A percentile compares a stretch with the other conserved stretches of the same genome.
These are phyloP conservation scores for Pao palembangensis DNA, from an alignment of 2,113 vertebrate species.

Conservation along the genomic window DNA sequence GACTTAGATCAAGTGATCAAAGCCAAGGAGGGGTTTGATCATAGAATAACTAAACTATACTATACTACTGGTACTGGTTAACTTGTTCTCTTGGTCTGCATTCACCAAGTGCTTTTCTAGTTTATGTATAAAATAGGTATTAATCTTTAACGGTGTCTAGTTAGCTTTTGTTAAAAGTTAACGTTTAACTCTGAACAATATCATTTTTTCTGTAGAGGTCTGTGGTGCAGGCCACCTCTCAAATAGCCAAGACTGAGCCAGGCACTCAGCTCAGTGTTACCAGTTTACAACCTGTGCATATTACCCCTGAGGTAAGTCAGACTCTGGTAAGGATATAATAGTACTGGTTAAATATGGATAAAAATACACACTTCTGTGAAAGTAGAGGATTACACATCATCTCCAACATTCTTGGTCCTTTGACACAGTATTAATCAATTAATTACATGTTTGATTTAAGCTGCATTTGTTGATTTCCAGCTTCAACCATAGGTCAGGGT, in stretches of 20 bases:
- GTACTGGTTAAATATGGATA: background rate
- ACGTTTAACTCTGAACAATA: background rate
- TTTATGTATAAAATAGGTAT: too few species aligned
- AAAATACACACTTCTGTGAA: background rate
- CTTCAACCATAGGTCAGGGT: constrained; percentile 41
- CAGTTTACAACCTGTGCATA: constrained; percentile 84
- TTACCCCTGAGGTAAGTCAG: constrained; percentile 81
- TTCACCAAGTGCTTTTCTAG: too few species aligned
- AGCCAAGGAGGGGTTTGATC: too few species aligned
- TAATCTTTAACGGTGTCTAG: too few species aligned
- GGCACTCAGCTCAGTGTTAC: constrained; percentile 84
- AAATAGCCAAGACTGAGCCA: constrained; percentile 82
- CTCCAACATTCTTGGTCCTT: constrained; percentile 4
- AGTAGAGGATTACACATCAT: constrained; percentile 1
- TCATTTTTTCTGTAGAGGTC: constrained; percentile 77
- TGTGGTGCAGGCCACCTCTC: constrained; percentile 84
- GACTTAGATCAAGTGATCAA: too few species aligned
- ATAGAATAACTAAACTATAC: too few species aligned
- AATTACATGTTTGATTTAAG: constrained; percentile 21
- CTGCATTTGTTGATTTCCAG: constrained; percentile 44
- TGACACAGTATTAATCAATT: constrained; percentile 5
- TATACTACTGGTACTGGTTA: too few species aligned
- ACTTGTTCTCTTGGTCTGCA: too few species aligned
- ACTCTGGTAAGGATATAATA: constrained; percentile 6
- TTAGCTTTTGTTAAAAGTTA: too few species aligned